Evolutionary conservation across 2,797 vertebrate genomes (phyloP).

Genomic region (Heliangelus exortis): DNA sequence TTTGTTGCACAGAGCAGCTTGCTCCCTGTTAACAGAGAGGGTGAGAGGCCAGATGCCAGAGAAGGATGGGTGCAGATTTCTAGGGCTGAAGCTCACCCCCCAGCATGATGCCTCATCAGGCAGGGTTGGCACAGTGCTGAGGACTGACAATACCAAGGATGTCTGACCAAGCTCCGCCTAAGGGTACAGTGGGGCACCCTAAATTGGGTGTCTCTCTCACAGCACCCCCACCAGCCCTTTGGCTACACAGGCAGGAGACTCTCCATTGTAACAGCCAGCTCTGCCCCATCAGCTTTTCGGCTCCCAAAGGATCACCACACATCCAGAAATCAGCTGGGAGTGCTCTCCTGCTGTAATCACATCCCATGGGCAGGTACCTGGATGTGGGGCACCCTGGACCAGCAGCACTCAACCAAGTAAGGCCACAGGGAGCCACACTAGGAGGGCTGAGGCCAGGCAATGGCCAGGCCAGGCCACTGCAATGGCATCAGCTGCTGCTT

Average conservation of each 20-base stretch:
- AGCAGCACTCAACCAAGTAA: accelerated
- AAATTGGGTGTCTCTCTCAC: background rate
- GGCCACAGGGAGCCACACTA: accelerated
- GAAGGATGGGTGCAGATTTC: background rate
- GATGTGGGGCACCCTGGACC: accelerated
- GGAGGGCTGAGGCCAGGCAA: background rate
- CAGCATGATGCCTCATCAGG: background rate
- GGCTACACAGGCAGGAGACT: background rate
- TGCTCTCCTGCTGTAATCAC: background rate
- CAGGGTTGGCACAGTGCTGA: background rate
- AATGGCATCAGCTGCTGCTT: accelerated
- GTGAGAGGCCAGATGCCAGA: background rate
- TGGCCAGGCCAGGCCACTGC: background rate
- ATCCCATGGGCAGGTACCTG: accelerated
- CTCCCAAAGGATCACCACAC: background rate
- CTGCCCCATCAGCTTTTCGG: accelerated
- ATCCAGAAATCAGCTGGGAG: background rate
- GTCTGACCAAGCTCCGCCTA: background rate
- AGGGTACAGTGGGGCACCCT: background rate
- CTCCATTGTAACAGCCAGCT: background rate
- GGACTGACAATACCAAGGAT: accelerated
- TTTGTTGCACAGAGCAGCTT: background rate
- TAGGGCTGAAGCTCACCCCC: background rate
- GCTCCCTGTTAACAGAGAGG: background rate
- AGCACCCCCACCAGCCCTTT: background rate